These are phyloP conservation scores for Philhelius pedissequus DNA, from an alignment of 2,888 invertebrate genomes.

Conservation along the genomic window DNA sequence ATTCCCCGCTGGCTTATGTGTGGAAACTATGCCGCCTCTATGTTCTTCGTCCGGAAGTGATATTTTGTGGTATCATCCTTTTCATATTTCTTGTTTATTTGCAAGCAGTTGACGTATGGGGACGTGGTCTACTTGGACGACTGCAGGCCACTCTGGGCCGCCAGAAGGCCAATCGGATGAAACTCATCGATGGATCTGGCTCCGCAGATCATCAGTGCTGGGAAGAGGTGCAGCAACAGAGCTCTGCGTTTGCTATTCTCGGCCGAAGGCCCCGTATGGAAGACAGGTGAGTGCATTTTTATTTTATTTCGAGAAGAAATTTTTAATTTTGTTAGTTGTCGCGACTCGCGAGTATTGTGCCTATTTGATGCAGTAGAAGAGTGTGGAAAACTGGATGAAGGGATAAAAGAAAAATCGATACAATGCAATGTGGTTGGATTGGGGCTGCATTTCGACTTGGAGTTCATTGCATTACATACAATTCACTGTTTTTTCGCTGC, in stretches of 20 bases:
- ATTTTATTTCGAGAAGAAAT: neutral
- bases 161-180: constrained; percentile 73
- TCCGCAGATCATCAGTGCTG: constrained; percentile 82
- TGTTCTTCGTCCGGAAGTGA: constrained; percentile 88
- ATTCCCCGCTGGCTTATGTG: constrained; percentile 86
- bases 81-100: constrained; percentile 88
- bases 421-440: neutral
- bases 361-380: neutral
- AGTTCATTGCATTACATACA: constrained; percentile 41
- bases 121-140: constrained; percentile 84
- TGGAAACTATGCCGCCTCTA: constrained; percentile 89
- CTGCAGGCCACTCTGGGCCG: constrained; percentile 77
- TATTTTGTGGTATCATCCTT: constrained; percentile 85
- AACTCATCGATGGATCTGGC: constrained; percentile 71
- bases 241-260: constrained; percentile 93
- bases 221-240: constrained; percentile 87
- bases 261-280: constrained; percentile 96
- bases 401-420: constrained; percentile 55
- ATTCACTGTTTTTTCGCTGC: constrained; percentile 12
- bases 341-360: too few relatives aligned
- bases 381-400: neutral
- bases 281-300: constrained; percentile 82
- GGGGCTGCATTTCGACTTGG: constrained; percentile 8
- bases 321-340: neutral
- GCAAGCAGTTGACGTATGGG: constrained; percentile 91